Conservation (phyloP, 1,140 invertebrate genomes). For the Plectus sambesii region DNA sequence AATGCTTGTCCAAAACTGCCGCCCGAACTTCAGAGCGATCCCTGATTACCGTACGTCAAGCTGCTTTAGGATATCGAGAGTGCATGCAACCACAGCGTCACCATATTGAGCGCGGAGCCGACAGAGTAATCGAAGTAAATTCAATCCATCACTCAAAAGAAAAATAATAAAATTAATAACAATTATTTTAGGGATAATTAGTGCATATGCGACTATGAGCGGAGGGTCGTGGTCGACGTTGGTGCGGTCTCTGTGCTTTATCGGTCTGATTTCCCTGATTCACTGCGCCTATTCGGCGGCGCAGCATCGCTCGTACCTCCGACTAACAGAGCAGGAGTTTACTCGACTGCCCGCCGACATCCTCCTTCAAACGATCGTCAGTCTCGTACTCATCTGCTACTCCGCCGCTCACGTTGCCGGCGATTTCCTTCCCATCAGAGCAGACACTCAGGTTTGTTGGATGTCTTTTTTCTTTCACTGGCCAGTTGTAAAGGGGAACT, state of each 20-base stretch:
- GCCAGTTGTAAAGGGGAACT: background rate
- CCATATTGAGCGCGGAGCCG: too few relatives aligned
- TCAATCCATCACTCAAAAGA: too few relatives aligned
- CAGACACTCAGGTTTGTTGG: slow-evolving; percentile 25
- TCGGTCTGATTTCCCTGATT: slow-evolving; percentile 29
- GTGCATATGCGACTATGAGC: too few relatives aligned
- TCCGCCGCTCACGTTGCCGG: slow-evolving; percentile 27
- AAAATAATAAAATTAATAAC: slow-evolving; percentile 13
- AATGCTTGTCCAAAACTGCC: too few relatives aligned
- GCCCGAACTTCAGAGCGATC: too few relatives aligned
- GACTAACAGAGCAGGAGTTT: slow-evolving; percentile 26
- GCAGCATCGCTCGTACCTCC: slow-evolving; percentile 36
- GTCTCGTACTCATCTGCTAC: slow-evolving; percentile 22
- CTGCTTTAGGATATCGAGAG: slow-evolving; percentile 10
- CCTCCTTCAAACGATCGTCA: slow-evolving; percentile 28
- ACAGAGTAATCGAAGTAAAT: too few relatives aligned
- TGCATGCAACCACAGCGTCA: slow-evolving; percentile 12
- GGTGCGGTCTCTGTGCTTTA: slow-evolving; percentile 20
- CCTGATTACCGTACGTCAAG: too few relatives aligned
- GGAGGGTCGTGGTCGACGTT: too few relatives aligned
- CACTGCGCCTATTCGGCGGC: slow-evolving; percentile 38
- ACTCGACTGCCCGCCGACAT: slow-evolving; percentile 26
- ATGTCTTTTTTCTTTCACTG: slow-evolving; percentile 6
- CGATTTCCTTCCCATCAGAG: slow-evolving; percentile 32
- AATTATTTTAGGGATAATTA: too few relatives aligned